A percentile compares a stretch with the other conserved stretches of the same genome.
phyloP scores from a whole-genome alignment of 2,797 vertebrate species.

The Diplodus puntazzo region DNA sequence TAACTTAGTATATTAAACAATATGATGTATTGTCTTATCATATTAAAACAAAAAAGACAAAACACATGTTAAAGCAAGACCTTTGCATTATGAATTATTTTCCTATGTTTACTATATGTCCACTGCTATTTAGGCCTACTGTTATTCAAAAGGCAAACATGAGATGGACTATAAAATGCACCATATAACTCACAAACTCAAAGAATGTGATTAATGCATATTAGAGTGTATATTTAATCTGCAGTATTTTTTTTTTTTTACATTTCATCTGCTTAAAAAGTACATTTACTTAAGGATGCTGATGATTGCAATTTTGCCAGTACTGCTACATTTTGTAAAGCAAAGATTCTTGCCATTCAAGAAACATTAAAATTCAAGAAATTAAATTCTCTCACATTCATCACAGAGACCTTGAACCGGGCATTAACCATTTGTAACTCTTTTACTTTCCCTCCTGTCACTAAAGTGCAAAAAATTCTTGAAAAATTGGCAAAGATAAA shows the following conservation, averaged over 20 bases:
- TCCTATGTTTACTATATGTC: slow-evolving; percentile 19
- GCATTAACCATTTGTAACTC: slow-evolving; percentile 35
- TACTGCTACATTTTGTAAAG: slow-evolving; percentile 69
- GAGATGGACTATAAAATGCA: slow-evolving; percentile 42
- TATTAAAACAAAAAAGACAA: slow-evolving; percentile 32
- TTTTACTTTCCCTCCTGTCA: slow-evolving; percentile 44
- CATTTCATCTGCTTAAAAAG: slow-evolving; percentile 61
- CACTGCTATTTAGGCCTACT: slow-evolving; percentile 36
- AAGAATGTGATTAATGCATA: slow-evolving; percentile 50
- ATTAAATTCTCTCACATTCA: slow-evolving; percentile 25
- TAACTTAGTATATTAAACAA: slow-evolving; percentile 59
- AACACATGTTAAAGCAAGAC: slow-evolving; percentile 43
- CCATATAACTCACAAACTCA: slow-evolving; percentile 42
- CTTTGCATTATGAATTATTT: slow-evolving; percentile 37
- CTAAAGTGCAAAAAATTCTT: slow-evolving; percentile 80
- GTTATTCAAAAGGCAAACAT: slow-evolving; percentile 50
- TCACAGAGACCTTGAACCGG: slow-evolving; percentile 36
- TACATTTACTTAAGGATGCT: slow-evolving; percentile 40
- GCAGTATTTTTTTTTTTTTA: slow-evolving; percentile 48
- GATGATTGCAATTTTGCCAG: slow-evolving; percentile 49
- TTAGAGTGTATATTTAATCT: slow-evolving; percentile 50
- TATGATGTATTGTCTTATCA: slow-evolving; percentile 44
- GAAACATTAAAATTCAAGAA: slow-evolving; percentile 40
- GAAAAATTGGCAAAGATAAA: slow-evolving; percentile 51
- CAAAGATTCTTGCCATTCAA: slow-evolving; percentile 52